A percentile compares a stretch with the other conserved stretches of the same genome.
Conservation (phyloP, 2,888 invertebrate species). For the Brachyptera risi region DNA sequence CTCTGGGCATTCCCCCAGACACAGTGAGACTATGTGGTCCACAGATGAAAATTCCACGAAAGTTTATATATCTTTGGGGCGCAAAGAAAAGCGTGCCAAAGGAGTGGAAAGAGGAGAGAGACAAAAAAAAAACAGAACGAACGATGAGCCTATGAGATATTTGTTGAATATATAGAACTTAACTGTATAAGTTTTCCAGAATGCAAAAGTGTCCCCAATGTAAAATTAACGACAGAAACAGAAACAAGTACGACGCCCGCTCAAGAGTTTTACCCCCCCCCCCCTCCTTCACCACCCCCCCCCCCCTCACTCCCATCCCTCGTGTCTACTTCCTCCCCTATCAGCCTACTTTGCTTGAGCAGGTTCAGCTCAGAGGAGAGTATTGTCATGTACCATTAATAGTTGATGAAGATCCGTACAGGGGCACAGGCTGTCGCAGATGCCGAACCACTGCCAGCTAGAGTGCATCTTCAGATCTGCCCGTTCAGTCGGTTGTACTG, state of each 20-base stretch:
- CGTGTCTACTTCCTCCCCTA: not conserved
- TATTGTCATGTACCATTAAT: constrained; percentile 27
- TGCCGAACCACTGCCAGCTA: not conserved
- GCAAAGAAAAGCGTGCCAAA: not conserved
- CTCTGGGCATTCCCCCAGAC: not conserved
- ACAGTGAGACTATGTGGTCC: not conserved
- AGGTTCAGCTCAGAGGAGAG: constrained; percentile 8
- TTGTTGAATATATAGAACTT: constrained; percentile 11
- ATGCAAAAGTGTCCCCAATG: constrained; percentile 22
- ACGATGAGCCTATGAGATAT: not conserved
- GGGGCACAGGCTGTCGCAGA: not conserved
- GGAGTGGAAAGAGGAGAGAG: not conserved
- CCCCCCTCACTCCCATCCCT: not conserved
- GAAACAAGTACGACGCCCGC: constrained; percentile 15
- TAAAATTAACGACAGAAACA: constrained; percentile 20
- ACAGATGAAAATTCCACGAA: constrained; percentile 1
- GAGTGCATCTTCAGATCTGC: constrained; percentile 5
- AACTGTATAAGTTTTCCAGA: constrained; percentile 19
- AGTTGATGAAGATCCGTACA: constrained; percentile 20
- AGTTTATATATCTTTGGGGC: constrained; percentile 7
- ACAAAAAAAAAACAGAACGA: not conserved
- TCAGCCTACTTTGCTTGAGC: not conserved
- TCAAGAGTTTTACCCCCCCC: not conserved
- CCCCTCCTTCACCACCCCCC: not conserved
- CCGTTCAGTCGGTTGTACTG: no score